These are phyloP conservation scores for Podarcis muralis DNA, from an alignment of 2,113 vertebrate genomes.

Conservation along the genomic window DNA sequence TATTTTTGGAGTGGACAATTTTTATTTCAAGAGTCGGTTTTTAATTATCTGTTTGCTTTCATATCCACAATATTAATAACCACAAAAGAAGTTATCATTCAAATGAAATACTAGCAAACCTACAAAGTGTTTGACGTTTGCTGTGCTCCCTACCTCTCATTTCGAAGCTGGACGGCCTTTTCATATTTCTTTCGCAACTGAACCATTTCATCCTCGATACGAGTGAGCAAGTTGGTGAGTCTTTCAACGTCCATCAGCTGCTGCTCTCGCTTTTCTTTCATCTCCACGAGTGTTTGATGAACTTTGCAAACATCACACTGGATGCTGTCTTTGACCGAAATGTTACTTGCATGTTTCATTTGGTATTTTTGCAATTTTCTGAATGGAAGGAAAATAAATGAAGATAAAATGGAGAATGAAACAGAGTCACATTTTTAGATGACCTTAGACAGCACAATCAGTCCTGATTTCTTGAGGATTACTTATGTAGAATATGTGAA, in stretches of 20 bases:
- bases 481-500: not conserved
- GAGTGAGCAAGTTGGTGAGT: conserved; percentile 74
- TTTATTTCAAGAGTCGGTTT: too few species aligned
- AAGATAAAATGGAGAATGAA: too few species aligned
- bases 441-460: not conserved
- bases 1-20: too few species aligned
- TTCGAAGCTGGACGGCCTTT: conserved; percentile 75
- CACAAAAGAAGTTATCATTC: not conserved
- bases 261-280: conserved; percentile 79
- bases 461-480: not conserved
- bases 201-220: conserved; percentile 77
- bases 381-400: not conserved
- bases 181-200: conserved; percentile 77
- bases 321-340: conserved; percentile 77
- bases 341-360: conserved; percentile 79
- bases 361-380: conserved; percentile 82
- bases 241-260: conserved; percentile 74
- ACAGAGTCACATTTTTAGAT: conserved; percentile 5
- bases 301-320: conserved; percentile 77
- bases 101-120: not conserved
- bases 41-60: too few species aligned
- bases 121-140: not conserved
- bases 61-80: too few species aligned
- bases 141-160: conserved; percentile 76
- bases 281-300: conserved; percentile 65